Percentiles rank a stretch among this genome's conserved stretches.
These are phyloP conservation scores for Elymnias hypermnestra DNA, from an alignment of 1,140 invertebrate species.

Conservation along the genomic window DNA sequence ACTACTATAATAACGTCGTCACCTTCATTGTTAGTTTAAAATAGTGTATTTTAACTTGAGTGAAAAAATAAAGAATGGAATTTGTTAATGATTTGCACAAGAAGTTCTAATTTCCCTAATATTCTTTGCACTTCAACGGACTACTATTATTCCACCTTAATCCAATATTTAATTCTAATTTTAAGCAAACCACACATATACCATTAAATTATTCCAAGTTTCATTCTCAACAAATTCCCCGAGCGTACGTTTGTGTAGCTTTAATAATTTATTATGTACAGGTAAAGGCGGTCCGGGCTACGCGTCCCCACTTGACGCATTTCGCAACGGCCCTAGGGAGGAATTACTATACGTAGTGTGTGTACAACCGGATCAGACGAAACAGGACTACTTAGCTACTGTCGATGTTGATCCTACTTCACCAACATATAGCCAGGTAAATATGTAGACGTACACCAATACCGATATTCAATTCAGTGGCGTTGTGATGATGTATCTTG, in stretches of 20 bases:
- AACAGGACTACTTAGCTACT: constrained; percentile 92
- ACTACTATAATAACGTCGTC: no score
- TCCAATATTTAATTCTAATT: not conserved
- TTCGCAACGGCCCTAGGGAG: constrained; percentile 87
- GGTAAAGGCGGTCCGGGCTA: constrained; percentile 83
- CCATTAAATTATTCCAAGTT: constrained; percentile 5
- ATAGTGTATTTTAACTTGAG: no score
- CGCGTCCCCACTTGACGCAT: constrained; percentile 86
- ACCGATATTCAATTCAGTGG: no score
- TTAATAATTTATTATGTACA: constrained; percentile 27
- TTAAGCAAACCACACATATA: not conserved
- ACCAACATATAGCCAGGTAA: constrained; percentile 90
- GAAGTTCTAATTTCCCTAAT: no score
- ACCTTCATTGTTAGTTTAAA: no score
- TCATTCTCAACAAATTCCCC: constrained; percentile 12
- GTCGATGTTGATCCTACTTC: constrained; percentile 94
- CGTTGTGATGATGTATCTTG: no score
- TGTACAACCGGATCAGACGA: constrained; percentile 83
- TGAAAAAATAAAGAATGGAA: no score
- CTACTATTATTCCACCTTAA: no score
- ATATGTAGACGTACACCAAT: not conserved
- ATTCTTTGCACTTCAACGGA: no score
- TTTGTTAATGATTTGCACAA: no score
- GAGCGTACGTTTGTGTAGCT: constrained; percentile 10
- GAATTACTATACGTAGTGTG: constrained; percentile 93